Evolutionary conservation across 2,113 vertebrate genomes (phyloP).

Genomic region (Grantiella picta): DNA sequence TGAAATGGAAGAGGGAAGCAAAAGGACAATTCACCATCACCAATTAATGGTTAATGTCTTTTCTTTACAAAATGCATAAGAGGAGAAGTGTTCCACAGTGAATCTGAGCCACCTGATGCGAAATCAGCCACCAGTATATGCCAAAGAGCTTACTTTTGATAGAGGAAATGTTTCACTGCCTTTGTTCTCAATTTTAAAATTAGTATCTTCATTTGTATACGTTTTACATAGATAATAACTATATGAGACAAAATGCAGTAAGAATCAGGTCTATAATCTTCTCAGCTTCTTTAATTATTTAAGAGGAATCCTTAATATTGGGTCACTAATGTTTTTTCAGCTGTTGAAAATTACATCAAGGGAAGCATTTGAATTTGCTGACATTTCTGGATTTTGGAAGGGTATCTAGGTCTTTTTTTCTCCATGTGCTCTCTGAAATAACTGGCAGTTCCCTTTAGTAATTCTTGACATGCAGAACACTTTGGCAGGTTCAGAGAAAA

Average conservation of each 20-base stretch:
- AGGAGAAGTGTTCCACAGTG: not conserved
- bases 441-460: not conserved
- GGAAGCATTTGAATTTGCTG: not conserved
- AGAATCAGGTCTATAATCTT: not conserved
- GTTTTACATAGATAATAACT: not conserved
- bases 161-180: not conserved
- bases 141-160: not conserved
- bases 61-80: not conserved
- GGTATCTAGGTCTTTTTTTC: not conserved
- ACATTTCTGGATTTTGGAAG: not conserved
- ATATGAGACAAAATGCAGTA: not conserved
- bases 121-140: not conserved
- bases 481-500: not conserved
- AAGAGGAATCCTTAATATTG: not conserved
- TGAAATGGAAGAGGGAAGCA: not conserved
- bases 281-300: not conserved
- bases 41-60: not conserved
- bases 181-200: not conserved
- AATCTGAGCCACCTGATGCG: not conserved
- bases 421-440: not conserved
- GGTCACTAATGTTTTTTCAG: not conserved
- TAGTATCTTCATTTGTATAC: fast-evolving
- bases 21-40: not conserved
- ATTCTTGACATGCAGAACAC: not conserved
- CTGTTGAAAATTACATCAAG: not conserved